Conservation (phyloP, 2,797 vertebrate species). For the Parauchenoglanis punctatus region DNA sequence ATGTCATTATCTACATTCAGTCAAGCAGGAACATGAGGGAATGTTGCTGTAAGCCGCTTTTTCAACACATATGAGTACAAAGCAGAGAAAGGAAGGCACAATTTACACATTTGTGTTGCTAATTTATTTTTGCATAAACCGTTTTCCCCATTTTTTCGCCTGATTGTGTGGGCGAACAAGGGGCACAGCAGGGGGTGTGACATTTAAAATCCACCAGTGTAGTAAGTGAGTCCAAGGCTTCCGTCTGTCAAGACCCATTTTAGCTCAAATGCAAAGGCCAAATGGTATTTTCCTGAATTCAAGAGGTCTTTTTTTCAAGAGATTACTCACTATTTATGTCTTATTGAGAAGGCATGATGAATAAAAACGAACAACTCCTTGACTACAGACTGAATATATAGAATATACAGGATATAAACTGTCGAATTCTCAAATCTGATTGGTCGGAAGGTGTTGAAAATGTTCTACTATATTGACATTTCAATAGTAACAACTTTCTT, state of each 20-base stretch:
- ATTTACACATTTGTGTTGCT: neutral
- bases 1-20: constrained; percentile 61
- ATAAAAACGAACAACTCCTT: neutral
- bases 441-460: neutral
- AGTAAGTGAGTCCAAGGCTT: neutral
- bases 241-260: neutral
- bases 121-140: neutral
- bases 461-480: neutral
- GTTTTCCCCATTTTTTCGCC: neutral
- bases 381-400: no score
- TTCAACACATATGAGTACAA: neutral
- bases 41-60: constrained; percentile 55
- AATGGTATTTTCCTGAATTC: neutral
- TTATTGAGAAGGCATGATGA: neutral
- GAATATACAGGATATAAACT: neutral
- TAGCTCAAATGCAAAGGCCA: neutral
- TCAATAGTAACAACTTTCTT: neutral
- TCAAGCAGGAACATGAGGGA: constrained; percentile 62
- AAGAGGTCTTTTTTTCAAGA: no score
- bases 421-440: neutral
- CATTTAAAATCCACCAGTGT: constrained; percentile 23
- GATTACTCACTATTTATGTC: neutral
- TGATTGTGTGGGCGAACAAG: neutral
- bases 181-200: neutral
- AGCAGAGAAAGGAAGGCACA: neutral